phyloP scores from a whole-genome alignment of 2,888 invertebrate genomes.

The Labia minor region DNA sequence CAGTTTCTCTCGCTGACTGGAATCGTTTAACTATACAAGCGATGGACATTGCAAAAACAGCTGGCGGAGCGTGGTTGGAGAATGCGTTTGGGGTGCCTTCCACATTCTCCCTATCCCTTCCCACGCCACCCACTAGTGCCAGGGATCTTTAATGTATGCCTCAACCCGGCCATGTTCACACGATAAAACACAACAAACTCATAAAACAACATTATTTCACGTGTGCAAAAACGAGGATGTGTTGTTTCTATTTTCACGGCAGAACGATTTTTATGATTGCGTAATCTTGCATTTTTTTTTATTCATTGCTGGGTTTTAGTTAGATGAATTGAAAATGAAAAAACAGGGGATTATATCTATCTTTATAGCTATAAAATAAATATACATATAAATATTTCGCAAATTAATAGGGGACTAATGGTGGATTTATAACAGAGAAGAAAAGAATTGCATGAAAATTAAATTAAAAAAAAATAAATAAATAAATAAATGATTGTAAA shows the following conservation, averaged over 20 bases:
- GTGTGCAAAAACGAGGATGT: not conserved
- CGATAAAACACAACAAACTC: conserved; percentile 13
- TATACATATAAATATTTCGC: not conserved
- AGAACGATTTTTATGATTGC: conserved; percentile 13
- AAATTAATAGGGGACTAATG: conserved; percentile 8
- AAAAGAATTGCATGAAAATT: too few relatives aligned
- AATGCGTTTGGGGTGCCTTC: not conserved
- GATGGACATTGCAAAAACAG: not conserved
- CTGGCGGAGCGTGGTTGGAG: not conserved
- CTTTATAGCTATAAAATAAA: not conserved
- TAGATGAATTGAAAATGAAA: conserved; percentile 13
- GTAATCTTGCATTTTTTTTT: conserved; percentile 5
- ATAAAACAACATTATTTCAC: conserved; percentile 13
- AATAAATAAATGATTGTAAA: too few relatives aligned
- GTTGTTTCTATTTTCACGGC: conserved; percentile 13
- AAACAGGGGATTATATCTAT: conserved; percentile 4
- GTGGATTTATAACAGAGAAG: too few relatives aligned
- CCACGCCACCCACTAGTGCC: not conserved
- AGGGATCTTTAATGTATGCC: conserved; percentile 4
- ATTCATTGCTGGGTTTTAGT: conserved; percentile 1
- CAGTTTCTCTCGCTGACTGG: not conserved
- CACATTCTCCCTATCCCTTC: not conserved
- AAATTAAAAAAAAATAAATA: too few relatives aligned
- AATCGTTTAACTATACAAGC: not conserved
- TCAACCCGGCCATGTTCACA: conserved; percentile 7